Evolutionary conservation across 1,140 invertebrate species (phyloP).

Genomic region (Zaprionus davidi): DNA sequence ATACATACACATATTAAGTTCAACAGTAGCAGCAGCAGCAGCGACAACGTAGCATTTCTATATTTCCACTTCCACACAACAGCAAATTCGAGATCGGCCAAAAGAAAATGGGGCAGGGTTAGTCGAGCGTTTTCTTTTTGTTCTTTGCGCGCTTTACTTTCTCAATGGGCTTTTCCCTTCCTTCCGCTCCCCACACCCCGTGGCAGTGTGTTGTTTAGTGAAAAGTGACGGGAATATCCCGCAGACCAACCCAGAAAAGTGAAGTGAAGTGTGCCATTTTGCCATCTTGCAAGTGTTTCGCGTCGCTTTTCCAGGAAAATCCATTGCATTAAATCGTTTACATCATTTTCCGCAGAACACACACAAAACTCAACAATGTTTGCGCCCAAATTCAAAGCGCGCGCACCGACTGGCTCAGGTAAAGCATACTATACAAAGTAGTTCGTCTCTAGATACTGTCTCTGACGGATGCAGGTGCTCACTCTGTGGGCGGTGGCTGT

Average conservation of each 20-base stretch:
- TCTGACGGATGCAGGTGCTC: conserved; percentile 37
- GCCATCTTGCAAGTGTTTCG: conserved; percentile 17
- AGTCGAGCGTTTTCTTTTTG: conserved; percentile 67
- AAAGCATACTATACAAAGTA: conserved; percentile 73
- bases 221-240: not conserved
- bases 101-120: conserved; percentile 77
- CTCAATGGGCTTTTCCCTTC: not conserved
- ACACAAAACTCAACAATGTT: conserved; percentile 86
- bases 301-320: not conserved
- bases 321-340: conserved; percentile 30
- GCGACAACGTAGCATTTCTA: conserved; percentile 32
- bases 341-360: conserved; percentile 68
- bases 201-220: conserved; percentile 11
- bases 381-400: conserved; percentile 91
- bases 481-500: not conserved
- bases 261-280: conserved; percentile 31
- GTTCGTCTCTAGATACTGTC: conserved; percentile 23
- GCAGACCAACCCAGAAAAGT: conserved; percentile 19
- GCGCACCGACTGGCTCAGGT: conserved; percentile 89
- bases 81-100: conserved; percentile 26
- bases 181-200: not conserved
- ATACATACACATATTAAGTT: conserved; percentile 43
- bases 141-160: conserved; percentile 27
- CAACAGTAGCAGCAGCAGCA: conserved; percentile 40
- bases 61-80: conserved; percentile 39